Conservation (phyloP, 2,888 invertebrate species). For the Eretmocerus hayati region DNA sequence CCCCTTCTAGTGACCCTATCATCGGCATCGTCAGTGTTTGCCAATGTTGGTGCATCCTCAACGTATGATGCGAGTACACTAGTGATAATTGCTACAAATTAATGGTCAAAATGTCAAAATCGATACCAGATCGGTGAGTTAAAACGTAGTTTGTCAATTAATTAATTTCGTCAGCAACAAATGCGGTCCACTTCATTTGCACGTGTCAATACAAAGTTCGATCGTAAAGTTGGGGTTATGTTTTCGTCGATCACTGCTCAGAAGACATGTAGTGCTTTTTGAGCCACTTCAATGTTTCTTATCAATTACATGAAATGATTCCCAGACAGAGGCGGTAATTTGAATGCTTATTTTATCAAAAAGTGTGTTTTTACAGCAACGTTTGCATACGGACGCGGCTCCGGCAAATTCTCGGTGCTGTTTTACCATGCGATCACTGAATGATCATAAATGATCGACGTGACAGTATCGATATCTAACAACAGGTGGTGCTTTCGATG, state of each 20-base stretch:
- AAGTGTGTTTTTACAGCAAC: conserved; percentile 30
- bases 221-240: conserved; percentile 37
- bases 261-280: no score
- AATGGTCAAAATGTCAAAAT: conserved; percentile 28
- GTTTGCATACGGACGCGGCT: conserved; percentile 13
- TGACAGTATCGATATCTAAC: no score
- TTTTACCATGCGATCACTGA: conserved; percentile 12
- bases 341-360: no score
- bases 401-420: conserved; percentile 3
- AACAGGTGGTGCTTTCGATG: no score
- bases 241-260: conserved; percentile 21
- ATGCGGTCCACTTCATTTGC: not conserved
- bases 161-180: not conserved
- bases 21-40: no score
- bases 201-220: not conserved
- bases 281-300: no score
- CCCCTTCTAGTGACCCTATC: no score
- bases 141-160: not conserved
- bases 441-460: no score
- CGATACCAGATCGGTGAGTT: conserved; percentile 35
- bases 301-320: no score
- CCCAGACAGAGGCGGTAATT: no score
- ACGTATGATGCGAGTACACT: conserved; percentile 21
- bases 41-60: conserved; percentile 15
- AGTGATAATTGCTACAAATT: no score